These are phyloP conservation scores for Poecilia latipinna DNA, from an alignment of 2,113 vertebrate genomes.

Conservation along the genomic window DNA sequence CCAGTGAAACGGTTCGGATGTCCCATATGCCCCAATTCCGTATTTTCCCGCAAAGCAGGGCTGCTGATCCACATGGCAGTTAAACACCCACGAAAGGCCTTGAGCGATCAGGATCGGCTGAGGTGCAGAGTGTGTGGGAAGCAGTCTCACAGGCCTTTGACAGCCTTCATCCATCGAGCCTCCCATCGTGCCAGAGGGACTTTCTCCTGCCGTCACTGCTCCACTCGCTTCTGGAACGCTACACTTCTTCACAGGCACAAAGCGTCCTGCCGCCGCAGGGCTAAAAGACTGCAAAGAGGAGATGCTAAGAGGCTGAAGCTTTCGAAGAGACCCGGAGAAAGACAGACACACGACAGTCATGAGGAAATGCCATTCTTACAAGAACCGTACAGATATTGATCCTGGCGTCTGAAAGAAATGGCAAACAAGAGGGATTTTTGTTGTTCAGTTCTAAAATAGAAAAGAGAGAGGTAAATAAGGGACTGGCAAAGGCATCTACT, in stretches of 20 bases:
- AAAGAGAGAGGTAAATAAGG: conserved; percentile 47
- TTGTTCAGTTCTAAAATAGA: conserved; percentile 52
- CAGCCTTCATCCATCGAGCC: conserved; percentile 86
- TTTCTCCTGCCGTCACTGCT: conserved; percentile 80
- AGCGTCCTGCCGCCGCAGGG: conserved; percentile 75
- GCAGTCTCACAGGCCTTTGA: conserved; percentile 88
- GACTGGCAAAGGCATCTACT: conserved; percentile 57
- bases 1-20: conserved; percentile 82
- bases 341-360: conserved; percentile 66
- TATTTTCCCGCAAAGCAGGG: conserved; percentile 80
- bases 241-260: conserved; percentile 81
- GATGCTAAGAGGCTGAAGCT: conserved; percentile 71
- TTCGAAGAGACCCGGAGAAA: conserved; percentile 68
- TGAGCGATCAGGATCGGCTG: conserved; percentile 83
- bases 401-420: conserved; percentile 45
- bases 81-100: conserved; percentile 78
- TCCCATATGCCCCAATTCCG: conserved; percentile 79
- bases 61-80: conserved; percentile 81
- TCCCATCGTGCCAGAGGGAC: conserved; percentile 80
- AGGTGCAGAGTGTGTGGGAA: conserved; percentile 90
- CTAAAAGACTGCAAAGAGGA: conserved; percentile 70
- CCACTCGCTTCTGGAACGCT: conserved; percentile 81
- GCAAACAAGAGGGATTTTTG: conserved; percentile 37
- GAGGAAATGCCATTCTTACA: conserved; percentile 70
- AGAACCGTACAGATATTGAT: conserved; percentile 78